Conservation (phyloP, 2,888 invertebrate species). For the Philaethria dido region DNA sequence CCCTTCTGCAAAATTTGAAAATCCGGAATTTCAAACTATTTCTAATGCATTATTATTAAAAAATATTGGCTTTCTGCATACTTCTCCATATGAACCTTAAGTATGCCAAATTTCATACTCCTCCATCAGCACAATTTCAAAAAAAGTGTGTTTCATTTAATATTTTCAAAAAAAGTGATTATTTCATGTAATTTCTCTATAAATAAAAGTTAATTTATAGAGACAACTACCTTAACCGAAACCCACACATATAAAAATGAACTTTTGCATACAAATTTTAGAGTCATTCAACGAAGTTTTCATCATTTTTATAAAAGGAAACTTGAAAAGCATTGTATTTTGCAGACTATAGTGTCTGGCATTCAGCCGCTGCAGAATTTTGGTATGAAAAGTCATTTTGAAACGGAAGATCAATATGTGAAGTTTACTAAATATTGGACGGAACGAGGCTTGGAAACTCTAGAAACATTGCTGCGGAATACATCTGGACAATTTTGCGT, state of each 20-base stretch:
- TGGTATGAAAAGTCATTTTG: conserved; percentile 69
- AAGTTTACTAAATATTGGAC: conserved; percentile 82
- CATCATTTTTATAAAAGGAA: neutral
- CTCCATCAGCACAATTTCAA: too few species aligned
- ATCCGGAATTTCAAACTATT: too few species aligned
- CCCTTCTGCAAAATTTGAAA: too few species aligned
- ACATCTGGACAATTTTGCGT: conserved; percentile 83
- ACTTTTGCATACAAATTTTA: neutral
- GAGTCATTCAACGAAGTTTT: neutral
- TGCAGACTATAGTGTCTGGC: conserved; percentile 83
- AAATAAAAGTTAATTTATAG: neutral
- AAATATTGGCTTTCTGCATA: too few species aligned
- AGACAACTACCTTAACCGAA: neutral
- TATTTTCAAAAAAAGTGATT: too few species aligned
- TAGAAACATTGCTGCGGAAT: conserved; percentile 77
- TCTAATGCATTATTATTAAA: too few species aligned
- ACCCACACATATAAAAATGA: conserved; percentile 1
- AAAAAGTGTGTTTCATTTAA: too few species aligned
- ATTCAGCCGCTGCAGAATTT: conserved; percentile 89
- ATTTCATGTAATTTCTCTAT: too few species aligned
- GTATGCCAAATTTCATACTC: too few species aligned
- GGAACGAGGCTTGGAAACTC: conserved; percentile 79
- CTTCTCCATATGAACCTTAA: too few species aligned
- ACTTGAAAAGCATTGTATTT: conserved; percentile 6
- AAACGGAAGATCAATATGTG: conserved; percentile 64